phyloP scores from a whole-genome alignment of 2,888 invertebrate species.

The Drosophila greeni region DNA sequence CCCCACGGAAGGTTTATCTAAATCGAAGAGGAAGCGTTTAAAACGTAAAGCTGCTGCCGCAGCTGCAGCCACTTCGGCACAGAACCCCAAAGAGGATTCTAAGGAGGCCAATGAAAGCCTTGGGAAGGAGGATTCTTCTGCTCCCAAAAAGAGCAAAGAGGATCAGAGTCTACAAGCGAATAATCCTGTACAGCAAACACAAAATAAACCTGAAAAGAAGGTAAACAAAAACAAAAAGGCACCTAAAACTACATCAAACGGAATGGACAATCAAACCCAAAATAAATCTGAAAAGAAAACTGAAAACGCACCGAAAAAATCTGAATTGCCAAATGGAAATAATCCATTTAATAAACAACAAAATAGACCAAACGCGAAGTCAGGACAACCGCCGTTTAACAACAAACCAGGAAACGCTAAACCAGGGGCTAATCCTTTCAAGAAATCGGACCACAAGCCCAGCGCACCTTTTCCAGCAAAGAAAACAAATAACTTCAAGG shows the following conservation, averaged over 20 bases:
- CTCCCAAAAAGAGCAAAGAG: conserved; percentile 10
- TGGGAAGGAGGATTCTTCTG: background rate
- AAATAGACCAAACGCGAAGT: background rate
- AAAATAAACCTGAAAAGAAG: background rate
- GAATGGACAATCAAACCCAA: background rate
- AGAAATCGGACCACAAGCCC: conserved; percentile 23
- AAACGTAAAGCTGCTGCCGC: conserved; percentile 63
- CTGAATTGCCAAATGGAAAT: background rate
- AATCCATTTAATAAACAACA: conserved; percentile 26
- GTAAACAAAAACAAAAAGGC: background rate
- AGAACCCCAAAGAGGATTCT: background rate
- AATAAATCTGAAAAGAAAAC: background rate
- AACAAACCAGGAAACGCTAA: background rate
- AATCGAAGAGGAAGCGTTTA: conserved; percentile 61
- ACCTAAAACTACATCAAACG: background rate
- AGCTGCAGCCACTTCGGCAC: conserved; percentile 1
- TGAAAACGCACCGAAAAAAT: background rate
- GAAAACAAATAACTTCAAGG: conserved; percentile 54
- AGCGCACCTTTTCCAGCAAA: conserved; percentile 41
- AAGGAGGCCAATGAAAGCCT: background rate
- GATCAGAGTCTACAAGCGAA: background rate
- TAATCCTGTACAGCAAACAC: background rate
- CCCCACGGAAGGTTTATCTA: conserved; percentile 49
- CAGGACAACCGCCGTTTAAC: background rate
- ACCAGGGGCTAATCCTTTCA: conserved; percentile 53